A percentile compares a stretch with the other conserved stretches of the same genome.
Evolutionary conservation across 1,140 invertebrate genomes (phyloP).

Genomic region (Metopolophium dirhodum): DNA sequence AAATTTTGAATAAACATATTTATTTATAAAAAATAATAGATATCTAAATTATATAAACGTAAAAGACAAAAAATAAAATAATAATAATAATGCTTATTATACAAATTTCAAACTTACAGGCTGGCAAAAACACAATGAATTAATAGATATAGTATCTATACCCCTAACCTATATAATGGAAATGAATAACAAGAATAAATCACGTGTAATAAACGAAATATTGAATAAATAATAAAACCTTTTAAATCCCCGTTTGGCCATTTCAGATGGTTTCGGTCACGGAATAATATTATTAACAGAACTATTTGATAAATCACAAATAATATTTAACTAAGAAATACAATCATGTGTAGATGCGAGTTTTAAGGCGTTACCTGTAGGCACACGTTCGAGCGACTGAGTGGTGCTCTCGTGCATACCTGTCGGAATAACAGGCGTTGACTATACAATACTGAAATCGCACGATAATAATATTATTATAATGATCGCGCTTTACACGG

Average conservation of each 20-base stretch:
- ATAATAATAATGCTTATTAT: too few relatives aligned
- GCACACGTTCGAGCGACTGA: neutral
- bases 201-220: too few relatives aligned
- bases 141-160: too few relatives aligned
- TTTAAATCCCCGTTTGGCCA: neutral
- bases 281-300: neutral
- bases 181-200: neutral
- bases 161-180: neutral
- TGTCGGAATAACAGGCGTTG: slow-evolving; percentile 32
- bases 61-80: neutral
- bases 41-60: neutral
- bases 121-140: neutral
- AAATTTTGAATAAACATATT: neutral
- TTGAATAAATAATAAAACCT: too few relatives aligned
- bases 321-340: neutral
- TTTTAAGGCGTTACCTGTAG: slow-evolving; percentile 51
- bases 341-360: too few relatives aligned
- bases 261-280: neutral
- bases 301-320: too few relatives aligned
- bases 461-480: neutral
- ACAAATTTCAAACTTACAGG: too few relatives aligned
- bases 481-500: neutral
- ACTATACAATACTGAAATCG: neutral
- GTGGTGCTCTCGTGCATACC: slow-evolving; percentile 9
- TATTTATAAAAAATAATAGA: neutral